phyloP scores from a whole-genome alignment of 2,888 invertebrate species.

The Pelosia muscerda region DNA sequence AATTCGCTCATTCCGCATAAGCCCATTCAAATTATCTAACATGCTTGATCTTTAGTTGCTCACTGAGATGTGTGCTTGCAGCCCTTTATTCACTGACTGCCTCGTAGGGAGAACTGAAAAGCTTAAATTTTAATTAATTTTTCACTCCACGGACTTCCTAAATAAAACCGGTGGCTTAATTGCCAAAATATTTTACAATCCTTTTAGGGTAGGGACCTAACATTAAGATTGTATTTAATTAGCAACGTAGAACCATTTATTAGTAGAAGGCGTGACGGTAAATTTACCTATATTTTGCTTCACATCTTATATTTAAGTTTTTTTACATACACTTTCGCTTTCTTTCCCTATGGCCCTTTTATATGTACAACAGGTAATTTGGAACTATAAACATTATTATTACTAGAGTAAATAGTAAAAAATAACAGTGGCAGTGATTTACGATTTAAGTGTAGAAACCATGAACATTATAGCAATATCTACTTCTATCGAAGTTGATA shows the following conservation, averaged over 20 bases:
- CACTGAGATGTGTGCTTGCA: conserved; percentile 77
- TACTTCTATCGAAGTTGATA: no score
- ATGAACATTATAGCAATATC: no score
- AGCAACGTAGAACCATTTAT: conserved; percentile 63
- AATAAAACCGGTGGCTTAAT: conserved; percentile 74
- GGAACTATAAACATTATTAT: no score
- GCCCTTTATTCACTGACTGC: conserved; percentile 72
- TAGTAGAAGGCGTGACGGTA: conserved; percentile 40
- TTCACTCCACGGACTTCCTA: conserved; percentile 80
- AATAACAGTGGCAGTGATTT: no score
- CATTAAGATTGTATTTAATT: conserved; percentile 75
- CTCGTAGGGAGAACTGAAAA: conserved; percentile 72
- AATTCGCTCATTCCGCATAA: conserved; percentile 70
- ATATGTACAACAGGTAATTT: no score
- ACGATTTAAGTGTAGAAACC: no score
- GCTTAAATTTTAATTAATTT: conserved; percentile 85
- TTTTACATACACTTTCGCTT: no score
- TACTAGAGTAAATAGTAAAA: no score
- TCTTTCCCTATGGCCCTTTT: background rate
- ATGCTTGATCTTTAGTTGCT: conserved; percentile 80
- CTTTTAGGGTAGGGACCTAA: conserved; percentile 61
- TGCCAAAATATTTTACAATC: conserved; percentile 80
- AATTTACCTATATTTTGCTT: conserved; percentile 34
- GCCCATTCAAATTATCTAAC: conserved; percentile 79
- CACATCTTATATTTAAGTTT: no score